Base-by-base conservation (phyloP, 2,797 vertebrate species). In the Mormyrus proboscirostris region DNA sequence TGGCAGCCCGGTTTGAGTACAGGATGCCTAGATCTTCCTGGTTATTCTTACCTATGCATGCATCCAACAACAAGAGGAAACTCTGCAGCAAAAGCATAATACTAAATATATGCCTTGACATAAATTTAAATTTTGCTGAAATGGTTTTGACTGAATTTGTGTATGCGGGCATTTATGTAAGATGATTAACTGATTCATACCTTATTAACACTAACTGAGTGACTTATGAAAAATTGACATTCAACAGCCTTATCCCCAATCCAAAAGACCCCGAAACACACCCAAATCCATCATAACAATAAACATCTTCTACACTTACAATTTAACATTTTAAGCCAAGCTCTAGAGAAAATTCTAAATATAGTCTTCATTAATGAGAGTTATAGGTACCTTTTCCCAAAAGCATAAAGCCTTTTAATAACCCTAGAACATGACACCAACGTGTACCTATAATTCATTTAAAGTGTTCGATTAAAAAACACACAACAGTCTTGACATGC, bases 1-100 rank as follows among this genome's bases (percentile, higher is more conserved):
- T 96, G 0, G 97, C 97, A 16, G 98, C 97, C 25, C 98, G 96
- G 93, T 99, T 98, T 2, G 97, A 97, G 91, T 97, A 96, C 91
- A 99, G 95, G 92, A 98, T 95, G 88, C 95, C 95, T 88, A 97
- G 95, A 93, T 97, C 97, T 89, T 96, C 96, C 0, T 95, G 93
- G 88, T 93, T 93, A 85, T 94, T 95, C 89, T 95, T 93, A 91
- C 94, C 97, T 97, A 84, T 10, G 83, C 12, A 91, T 53, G 53
- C 22, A 3, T n/a, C 41, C n/a, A 86, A 65, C 47, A 47, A 65
- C 33, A 89, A 19, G 38, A 25, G 14, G 53, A 84, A 57, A 89
- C n/a, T 44, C n/a, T 44, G 38, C 76, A 47, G 19, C 38, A 82
- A 7, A n/a, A 47, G 41, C 76, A 47, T 19, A 4, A 41, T 22